Evolutionary conservation across 2,888 invertebrate species (phyloP), one percentile per base, ranked within the genome.

Genomic region (Tachina grossa): DNA sequence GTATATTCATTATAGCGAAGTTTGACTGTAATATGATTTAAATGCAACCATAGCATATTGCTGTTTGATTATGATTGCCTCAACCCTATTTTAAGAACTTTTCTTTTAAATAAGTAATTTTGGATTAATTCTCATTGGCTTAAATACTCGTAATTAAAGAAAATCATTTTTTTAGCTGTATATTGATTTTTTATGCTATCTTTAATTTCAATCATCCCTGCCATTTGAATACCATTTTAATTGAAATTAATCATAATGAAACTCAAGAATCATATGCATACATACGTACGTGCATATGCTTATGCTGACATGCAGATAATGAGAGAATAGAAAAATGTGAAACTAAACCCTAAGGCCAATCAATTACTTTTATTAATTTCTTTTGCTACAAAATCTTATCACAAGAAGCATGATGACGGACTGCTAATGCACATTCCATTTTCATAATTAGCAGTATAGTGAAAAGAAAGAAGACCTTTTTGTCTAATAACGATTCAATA

Each of bases 281-380:
- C n/a, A n/a, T n/a, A n/a, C n/a, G n/a, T n/a, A 68, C 16, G 14
- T 9, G 9, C 13, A 11, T 6, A 8, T 14, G 14, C 6, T 14
- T 49, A 53, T 10, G 22, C 41, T 39, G 8, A 14, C n/a, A n/a
- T 19, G 8, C 16, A 8, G 16, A 61, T 9, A 39, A 47, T 57
- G 47, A n/a, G 13, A 22, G 14, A 47, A 39, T 65, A 16, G 55
- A 55, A 63, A 41, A 49, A 43, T 31, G 41, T 45, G 14, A 71
- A 49, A 68, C 11, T 31, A 75, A 57, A 81, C 69, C 75, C n/a
- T 59, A 75, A 76, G 19, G 69, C 55, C n/a, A 55, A 63, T 10
- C 55, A 69, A 82, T 82, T 82, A 55, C 76, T 43, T 6, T 66
- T 82, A 69, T 69, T 76, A 76, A 82, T 82, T 41, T 63, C 63